phyloP scores from a whole-genome alignment of 2,888 invertebrate genomes.

The Trachelus stipa region DNA sequence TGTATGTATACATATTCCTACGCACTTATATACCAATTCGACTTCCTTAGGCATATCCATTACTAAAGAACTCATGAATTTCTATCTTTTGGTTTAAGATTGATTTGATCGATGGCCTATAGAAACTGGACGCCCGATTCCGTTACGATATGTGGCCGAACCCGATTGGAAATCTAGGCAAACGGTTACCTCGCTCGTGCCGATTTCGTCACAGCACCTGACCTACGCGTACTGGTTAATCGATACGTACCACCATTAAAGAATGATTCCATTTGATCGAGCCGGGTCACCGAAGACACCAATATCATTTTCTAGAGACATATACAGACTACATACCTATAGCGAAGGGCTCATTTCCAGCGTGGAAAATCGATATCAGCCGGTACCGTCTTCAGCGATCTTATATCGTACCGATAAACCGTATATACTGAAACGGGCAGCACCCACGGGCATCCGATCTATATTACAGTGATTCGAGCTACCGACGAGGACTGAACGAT shows the following conservation, averaged over 20 bases:
- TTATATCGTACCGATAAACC: background rate
- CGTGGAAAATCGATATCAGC: background rate
- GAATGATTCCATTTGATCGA: background rate
- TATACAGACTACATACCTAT: background rate
- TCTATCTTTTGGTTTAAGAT: background rate
- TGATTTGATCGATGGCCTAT: background rate
- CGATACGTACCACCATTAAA: background rate
- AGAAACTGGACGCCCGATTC: background rate
- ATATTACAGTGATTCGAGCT: constrained; percentile 48
- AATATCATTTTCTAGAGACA: background rate
- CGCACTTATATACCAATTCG: no score
- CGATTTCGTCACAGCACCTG: background rate
- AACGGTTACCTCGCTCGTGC: background rate
- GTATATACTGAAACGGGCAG: background rate
- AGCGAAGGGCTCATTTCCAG: background rate
- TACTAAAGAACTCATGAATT: background rate
- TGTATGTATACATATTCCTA: no score
- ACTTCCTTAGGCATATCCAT: background rate
- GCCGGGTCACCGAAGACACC: background rate
- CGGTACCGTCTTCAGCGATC: background rate
- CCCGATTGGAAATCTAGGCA: background rate
- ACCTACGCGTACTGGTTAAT: background rate
- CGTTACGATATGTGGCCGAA: background rate
- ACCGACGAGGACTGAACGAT: constrained; percentile 28
- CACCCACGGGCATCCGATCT: background rate